Base-by-base conservation (phyloP, 1,140 invertebrate genomes). In the Drosophila willistoni region DNA sequence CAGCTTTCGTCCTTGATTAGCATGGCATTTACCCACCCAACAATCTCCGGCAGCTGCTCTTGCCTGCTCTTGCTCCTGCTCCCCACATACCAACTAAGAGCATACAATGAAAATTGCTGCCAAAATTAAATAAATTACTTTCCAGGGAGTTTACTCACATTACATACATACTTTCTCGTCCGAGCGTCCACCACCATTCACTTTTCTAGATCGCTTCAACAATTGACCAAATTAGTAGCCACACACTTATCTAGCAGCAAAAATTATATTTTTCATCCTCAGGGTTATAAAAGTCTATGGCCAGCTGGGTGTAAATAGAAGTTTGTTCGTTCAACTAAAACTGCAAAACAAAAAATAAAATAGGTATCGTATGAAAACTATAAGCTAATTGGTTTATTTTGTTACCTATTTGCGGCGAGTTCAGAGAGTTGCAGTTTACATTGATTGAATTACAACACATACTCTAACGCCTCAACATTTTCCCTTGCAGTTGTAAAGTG, bases 121-220 rank as follows among this genome's bases (percentile, higher is more conserved):
- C 59, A 63, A 87, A 79, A 86, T 81, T 68, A 77, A 87, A 87
- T 73, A 82, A 86, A 86, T 86, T 86, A 57, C 60, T 64, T 86
- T 73, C 51, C 34, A 44, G 39, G 42, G 5, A 29, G 29, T 19
- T 51, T 22, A 51, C 68, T 47, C 55, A 51, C 34, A 70, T 67
- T 63, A 62, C 62, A 10, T 59, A 39, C 33, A 10, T 59, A 39
- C 33, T 19, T 22, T 29, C 29, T 7, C 29, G 29, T 5, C 29
- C 29, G 6, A 29, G 29, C 29, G 6, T 29, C 14, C n/a, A n/a
- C 4, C 29, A 29, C 42, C n/a, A 13, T 42, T 7, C 14, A 9
- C 13, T 9, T 17, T 9, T 14, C 25, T 10, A 22, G 29, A 33
- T 34, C n/a, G 25, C 54, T 36, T 12, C 39, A 56, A 47, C 54